These are phyloP conservation scores for Antheraea yamamai DNA, from an alignment of 2,888 invertebrate species.

Conservation along the genomic window DNA sequence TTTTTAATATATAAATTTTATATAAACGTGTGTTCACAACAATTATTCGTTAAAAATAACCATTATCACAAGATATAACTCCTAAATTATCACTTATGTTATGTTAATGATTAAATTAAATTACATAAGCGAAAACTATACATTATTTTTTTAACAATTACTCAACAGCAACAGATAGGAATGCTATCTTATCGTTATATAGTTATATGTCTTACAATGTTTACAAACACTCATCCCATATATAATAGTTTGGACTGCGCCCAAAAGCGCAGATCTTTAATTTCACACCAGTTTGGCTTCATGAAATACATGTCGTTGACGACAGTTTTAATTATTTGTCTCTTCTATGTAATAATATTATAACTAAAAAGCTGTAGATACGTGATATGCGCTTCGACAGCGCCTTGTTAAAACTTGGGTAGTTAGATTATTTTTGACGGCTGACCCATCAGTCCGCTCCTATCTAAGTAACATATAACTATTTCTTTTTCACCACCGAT, in stretches of 20 bases:
- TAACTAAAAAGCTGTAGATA: too few species aligned
- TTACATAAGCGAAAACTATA: neutral
- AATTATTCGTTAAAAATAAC: neutral
- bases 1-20: neutral
- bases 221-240: neutral
- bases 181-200: neutral
- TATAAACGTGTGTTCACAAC: neutral
- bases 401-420: too few species aligned
- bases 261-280: constrained; percentile 1
- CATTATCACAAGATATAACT: neutral
- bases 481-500: too few species aligned
- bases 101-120: neutral
- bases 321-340: neutral
- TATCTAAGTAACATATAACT: too few species aligned
- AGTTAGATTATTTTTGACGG: too few species aligned
- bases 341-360: too few species aligned
- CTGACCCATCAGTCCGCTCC: too few species aligned
- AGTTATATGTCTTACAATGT: neutral
- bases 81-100: neutral
- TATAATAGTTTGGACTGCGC: constrained; percentile 1
- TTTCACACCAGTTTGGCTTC: neutral
- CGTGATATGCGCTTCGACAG: too few species aligned
- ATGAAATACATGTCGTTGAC: neutral
- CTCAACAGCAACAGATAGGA: neutral
- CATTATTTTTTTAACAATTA: neutral